phyloP scores from a whole-genome alignment of 2,888 invertebrate genomes.

The Parasteatoda lunata region DNA sequence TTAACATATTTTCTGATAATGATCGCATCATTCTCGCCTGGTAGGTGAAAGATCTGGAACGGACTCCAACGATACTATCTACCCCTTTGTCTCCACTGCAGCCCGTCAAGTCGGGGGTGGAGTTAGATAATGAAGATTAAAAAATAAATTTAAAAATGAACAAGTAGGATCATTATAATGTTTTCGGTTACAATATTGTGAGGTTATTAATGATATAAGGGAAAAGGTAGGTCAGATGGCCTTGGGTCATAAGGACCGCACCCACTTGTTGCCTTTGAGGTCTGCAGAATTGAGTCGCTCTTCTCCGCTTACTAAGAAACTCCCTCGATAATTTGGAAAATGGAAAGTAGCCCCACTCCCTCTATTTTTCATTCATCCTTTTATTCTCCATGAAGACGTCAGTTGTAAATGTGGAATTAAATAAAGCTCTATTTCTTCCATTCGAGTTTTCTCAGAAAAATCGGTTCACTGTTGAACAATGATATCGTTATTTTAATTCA shows the following conservation, averaged over 20 bases:
- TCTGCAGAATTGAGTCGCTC: no score
- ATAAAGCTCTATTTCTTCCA: no score
- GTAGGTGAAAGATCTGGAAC: no score
- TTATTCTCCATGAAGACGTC: neutral
- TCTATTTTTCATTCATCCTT: neutral
- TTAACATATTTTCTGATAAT: no score
- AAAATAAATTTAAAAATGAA: neutral
- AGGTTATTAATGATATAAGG: constrained; percentile 41
- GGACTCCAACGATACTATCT: no score
- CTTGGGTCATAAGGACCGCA: constrained; percentile 30
- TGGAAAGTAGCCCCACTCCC: neutral
- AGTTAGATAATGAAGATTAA: constrained; percentile 4
- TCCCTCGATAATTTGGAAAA: neutral
- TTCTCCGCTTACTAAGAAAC: neutral
- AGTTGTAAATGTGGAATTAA: neutral
- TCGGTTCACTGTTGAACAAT: no score
- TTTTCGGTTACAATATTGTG: constrained; percentile 45
- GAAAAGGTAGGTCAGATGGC: neutral
- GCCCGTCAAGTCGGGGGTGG: constrained; percentile 2
- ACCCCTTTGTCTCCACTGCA: no score
- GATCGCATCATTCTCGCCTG: no score
- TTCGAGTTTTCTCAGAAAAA: no score
- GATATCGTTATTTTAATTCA: no score
- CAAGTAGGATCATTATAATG: constrained; percentile 35
- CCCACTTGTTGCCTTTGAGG: constrained; percentile 32